Evolutionary conservation across 2,113 vertebrate species (phyloP).

Genomic region (Melanostigma gelatinosum): DNA sequence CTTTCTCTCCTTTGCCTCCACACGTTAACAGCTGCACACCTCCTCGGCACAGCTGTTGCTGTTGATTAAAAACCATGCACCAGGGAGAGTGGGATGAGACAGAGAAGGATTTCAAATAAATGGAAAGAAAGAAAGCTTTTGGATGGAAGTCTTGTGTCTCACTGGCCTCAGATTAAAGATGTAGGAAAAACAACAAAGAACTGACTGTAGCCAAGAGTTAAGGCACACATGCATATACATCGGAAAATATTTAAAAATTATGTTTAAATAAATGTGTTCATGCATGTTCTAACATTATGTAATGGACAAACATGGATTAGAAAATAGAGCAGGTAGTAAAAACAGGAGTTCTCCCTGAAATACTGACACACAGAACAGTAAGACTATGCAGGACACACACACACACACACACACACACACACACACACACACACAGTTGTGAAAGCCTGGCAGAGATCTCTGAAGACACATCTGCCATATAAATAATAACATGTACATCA

Average conservation of each 20-base stretch:
- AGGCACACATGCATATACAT: neutral
- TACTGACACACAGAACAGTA: slow-evolving; percentile 9
- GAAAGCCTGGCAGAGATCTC: neutral
- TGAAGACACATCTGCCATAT: neutral
- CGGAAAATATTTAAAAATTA: neutral
- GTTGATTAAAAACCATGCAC: slow-evolving; percentile 67
- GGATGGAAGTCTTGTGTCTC: neutral
- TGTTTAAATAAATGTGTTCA: neutral
- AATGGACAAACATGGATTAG: neutral
- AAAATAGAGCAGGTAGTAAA: slow-evolving; percentile 16
- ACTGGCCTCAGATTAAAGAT: slow-evolving; percentile 4
- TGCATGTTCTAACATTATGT: neutral
- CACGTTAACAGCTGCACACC: slow-evolving; percentile 47
- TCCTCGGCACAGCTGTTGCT: slow-evolving; percentile 28
- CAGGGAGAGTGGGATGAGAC: slow-evolving; percentile 28
- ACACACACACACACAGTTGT: neutral
- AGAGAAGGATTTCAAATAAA: slow-evolving; percentile 22
- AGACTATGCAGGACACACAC: neutral
- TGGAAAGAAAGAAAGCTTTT: neutral
- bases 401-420: neutral
- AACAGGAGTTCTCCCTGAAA: slow-evolving; percentile 4
- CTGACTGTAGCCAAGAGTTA: neutral
- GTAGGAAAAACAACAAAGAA: neutral
- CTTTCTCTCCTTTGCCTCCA: slow-evolving; percentile 9
- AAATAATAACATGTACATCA: slow-evolving; percentile 6